Evolutionary conservation across 2,113 vertebrate species (phyloP).

Genomic region (Suncus etruscus): DNA sequence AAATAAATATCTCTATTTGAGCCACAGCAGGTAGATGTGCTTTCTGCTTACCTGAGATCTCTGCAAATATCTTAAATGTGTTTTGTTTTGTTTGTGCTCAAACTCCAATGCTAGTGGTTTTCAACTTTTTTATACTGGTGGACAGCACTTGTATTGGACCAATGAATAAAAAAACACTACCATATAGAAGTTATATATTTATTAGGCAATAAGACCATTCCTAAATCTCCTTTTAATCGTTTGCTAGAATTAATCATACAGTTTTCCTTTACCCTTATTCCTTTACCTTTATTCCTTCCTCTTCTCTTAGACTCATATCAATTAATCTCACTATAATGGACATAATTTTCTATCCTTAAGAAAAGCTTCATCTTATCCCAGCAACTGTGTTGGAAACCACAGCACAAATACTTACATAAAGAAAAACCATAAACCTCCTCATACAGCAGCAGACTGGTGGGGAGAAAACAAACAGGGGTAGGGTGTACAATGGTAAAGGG

Average conservation of each 20-base stretch:
- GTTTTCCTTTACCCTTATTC: background rate
- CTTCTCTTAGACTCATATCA: background rate
- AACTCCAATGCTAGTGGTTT: too few species aligned
- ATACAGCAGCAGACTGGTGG: too few species aligned
- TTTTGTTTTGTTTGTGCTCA: conserved; percentile 12
- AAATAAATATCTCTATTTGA: conserved; percentile 38
- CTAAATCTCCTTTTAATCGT: background rate
- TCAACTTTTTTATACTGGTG: too few species aligned
- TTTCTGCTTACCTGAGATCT: conserved; percentile 10
- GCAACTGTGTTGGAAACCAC: too few species aligned
- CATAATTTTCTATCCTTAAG: background rate
- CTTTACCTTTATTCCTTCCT: background rate
- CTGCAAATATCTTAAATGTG: conserved; percentile 6
- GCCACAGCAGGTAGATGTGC: background rate
- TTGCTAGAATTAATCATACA: background rate
- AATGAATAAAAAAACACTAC: background rate
- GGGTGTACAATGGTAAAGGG: too few species aligned
- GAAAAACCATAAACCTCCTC: too few species aligned
- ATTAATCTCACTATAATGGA: background rate
- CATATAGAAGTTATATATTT: too few species aligned
- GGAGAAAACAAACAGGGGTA: too few species aligned
- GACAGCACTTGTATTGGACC: background rate
- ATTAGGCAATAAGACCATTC: too few species aligned
- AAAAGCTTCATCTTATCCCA: background rate
- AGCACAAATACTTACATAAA: too few species aligned